These are phyloP conservation scores for Psix sp. DNA, from an alignment of 1,140 invertebrate genomes.

Conservation along the genomic window DNA sequence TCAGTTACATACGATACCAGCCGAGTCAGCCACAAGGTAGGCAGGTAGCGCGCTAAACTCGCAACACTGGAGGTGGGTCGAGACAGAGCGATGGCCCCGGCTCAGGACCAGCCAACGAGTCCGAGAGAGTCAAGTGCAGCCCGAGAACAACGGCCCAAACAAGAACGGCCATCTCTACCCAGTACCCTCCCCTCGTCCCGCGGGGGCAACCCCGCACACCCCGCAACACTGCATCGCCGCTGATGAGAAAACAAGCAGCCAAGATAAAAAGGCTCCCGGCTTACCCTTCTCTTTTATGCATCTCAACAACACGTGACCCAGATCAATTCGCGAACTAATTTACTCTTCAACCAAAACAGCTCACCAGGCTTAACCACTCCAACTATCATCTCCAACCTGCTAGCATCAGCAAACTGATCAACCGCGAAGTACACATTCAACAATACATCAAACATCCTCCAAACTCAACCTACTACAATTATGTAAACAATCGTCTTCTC, in stretches of 20 bases:
- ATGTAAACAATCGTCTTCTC: too few species aligned
- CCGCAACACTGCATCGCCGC: conserved; percentile 4
- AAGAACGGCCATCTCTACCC: not conserved
- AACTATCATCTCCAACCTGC: too few species aligned
- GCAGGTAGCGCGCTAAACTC: conserved; percentile 71
- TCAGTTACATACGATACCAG: conserved; percentile 68
- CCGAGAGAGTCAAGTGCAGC: conserved; percentile 15
- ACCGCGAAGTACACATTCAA: too few species aligned
- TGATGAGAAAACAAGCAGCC: conserved; percentile 44
- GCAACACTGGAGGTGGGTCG: conserved; percentile 62
- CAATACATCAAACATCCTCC: too few species aligned
- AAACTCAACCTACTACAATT: too few species aligned
- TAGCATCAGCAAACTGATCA: too few species aligned
- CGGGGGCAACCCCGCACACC: conserved; percentile 5
- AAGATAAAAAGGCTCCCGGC: conserved; percentile 32
- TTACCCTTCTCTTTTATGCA: conserved; percentile 21
- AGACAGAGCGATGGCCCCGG: conserved; percentile 41
- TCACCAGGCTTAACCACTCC: too few species aligned
- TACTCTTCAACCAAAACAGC: not conserved
- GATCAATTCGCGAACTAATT: conserved; percentile 3
- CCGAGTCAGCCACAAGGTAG: conserved; percentile 67
- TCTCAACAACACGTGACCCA: conserved; percentile 16
- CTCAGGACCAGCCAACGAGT: conserved; percentile 13
- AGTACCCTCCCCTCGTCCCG: not conserved
- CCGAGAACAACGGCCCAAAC: conserved; percentile 16